Conservation (phyloP, 2,888 invertebrate genomes). For the Lasioglossum oenotherae region DNA sequence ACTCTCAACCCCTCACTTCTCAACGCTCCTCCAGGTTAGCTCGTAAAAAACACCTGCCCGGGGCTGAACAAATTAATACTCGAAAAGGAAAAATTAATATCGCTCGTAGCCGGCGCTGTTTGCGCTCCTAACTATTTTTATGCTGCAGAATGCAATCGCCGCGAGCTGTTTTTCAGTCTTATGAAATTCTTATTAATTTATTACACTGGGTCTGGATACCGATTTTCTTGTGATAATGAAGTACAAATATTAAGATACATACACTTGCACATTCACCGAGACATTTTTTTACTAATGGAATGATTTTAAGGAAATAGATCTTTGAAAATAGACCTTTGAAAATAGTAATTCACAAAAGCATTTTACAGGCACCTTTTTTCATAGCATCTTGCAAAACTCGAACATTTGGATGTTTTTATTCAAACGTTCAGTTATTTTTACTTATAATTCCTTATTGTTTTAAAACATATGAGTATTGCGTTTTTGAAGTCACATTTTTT, state of each 20-base stretch:
- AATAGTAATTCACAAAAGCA: too few relatives aligned
- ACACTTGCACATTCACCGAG: background rate
- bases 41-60: background rate
- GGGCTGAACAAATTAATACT: slow-evolving; percentile 2
- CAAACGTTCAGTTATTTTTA: background rate
- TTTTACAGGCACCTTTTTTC: background rate
- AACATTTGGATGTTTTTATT: background rate
- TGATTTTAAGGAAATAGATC: background rate
- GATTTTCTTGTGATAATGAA: background rate
- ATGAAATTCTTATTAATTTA: background rate
- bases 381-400: background rate
- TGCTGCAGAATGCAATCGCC: background rate
- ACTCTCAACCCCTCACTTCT: slow-evolving; percentile 63
- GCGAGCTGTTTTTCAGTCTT: background rate
- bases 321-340: too few relatives aligned
- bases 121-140: background rate
- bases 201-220: background rate
- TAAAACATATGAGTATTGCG: background rate
- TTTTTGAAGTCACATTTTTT: too few relatives aligned
- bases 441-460: background rate
- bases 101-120: background rate
- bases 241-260: background rate
- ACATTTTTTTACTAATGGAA: background rate
- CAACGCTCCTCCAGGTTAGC: background rate
- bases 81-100: background rate